Conservation (phyloP, 1,140 invertebrate species). For the Oscheius sp. region DNA sequence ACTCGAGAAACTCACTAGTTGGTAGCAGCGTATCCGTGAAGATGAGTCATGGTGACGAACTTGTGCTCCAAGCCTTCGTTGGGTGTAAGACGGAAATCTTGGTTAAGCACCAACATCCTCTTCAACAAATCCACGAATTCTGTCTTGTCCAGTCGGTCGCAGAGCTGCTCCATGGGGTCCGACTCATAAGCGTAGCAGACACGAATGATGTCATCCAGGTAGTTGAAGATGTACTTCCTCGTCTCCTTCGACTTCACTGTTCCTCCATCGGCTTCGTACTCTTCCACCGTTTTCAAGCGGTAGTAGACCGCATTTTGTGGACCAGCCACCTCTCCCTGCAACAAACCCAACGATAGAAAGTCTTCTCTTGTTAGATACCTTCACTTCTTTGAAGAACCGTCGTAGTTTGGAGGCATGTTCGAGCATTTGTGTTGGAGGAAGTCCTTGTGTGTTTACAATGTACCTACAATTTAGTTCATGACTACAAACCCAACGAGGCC, state of each 20-base stretch:
- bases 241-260: slow-evolving; percentile 96
- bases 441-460: slow-evolving; percentile 83
- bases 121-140: slow-evolving; percentile 60
- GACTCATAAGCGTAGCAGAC: slow-evolving; percentile 26
- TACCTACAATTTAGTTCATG: slow-evolving; percentile 63
- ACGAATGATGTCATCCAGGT: slow-evolving; percentile 94
- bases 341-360: background rate
- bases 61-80: slow-evolving; percentile 52
- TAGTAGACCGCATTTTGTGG: slow-evolving; percentile 43
- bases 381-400: slow-evolving; percentile 83
- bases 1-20: slow-evolving; percentile 49
- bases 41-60: slow-evolving; percentile 58
- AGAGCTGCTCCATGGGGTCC: slow-evolving; percentile 31
- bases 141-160: slow-evolving; percentile 42
- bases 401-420: slow-evolving; percentile 96
- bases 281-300: slow-evolving; percentile 78
- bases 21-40: slow-evolving; percentile 40
- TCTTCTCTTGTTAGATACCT: background rate
- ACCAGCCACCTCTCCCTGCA: background rate
- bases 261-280: slow-evolving; percentile 93
- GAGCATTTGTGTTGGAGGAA: slow-evolving; percentile 97
- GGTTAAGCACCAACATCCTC: slow-evolving; percentile 57
- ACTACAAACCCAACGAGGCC: background rate
- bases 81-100: slow-evolving; percentile 53
- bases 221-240: slow-evolving; percentile 98